Base-by-base conservation (phyloP, 2,113 vertebrate genomes). In the Tupaia chinensis region DNA sequence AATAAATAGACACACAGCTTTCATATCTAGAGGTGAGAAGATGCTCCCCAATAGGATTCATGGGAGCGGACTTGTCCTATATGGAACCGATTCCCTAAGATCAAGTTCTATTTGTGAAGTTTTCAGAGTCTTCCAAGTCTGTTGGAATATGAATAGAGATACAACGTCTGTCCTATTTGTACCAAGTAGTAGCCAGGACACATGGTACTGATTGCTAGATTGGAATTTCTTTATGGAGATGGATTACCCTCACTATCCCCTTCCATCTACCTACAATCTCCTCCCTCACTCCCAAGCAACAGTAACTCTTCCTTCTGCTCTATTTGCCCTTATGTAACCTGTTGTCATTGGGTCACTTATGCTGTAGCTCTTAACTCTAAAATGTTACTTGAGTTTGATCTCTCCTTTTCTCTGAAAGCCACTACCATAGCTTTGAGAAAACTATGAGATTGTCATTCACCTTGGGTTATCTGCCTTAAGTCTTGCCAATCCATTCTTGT, bases 311-410 rank as follows among this genome's bases (percentile, higher is more conserved):
- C n/a, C 32, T 34, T 69, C 68, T 25, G 54, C 22, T 83, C 34
- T 90, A 5, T 29, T 86, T 93, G 20, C 53, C 73, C 23, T 10
- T 74, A 63, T 0, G 7, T 2, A 61, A 70, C 44, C 15, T 68
- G 32, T 32, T 81, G 34, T 25, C 25, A 32, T 69, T 80, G 29
- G 23, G 29, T 90, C 3, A 23, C 23, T 66, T 85, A 23, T 72
- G 56, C 56, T 56, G 23, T 44, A 80, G 87, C 27, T 93, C 32
- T 73, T 44, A 87, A 66, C 66, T 54, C 27, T 68, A 87, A 92
- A 92, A 23, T 84, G 32, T 34, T 66, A 94, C 78, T 58, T 74
- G 60, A 68, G 68, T 89, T 94, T 73, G 56, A 84, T 34, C n/a
- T 61, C 79, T 82, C 20, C n/a, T 80, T 79, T 25, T 16, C 53